Conservation (phyloP, 2,113 vertebrate genomes). For the Gobius niger region DNA sequence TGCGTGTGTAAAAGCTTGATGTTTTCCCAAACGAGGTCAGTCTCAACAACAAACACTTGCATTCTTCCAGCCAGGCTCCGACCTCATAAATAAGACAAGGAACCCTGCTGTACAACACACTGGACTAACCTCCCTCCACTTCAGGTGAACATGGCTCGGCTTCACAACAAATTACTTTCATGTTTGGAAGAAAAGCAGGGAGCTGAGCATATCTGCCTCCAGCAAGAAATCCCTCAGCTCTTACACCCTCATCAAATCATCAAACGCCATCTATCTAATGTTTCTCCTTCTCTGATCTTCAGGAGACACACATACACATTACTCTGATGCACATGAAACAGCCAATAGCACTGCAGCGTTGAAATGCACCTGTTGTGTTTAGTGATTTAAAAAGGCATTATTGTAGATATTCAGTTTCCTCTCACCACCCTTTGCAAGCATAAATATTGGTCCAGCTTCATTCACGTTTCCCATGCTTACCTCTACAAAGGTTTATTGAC, state of each 20-base stretch:
- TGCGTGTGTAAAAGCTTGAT: conserved; percentile 11
- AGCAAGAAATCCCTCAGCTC: conserved; percentile 22
- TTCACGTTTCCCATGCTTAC: not conserved
- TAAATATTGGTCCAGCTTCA: not conserved
- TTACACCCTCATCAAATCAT: conserved; percentile 5
- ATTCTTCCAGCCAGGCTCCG: conserved; percentile 63
- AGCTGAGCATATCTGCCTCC: conserved; percentile 58
- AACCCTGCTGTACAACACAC: conserved; percentile 24
- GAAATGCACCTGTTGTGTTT: conserved; percentile 1
- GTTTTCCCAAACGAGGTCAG: conserved; percentile 64
- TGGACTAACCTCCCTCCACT: conserved; percentile 25
- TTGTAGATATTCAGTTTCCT: not conserved
- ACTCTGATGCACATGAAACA: conserved; percentile 12
- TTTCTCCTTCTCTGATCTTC: conserved; percentile 41
- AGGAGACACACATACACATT: conserved; percentile 15
- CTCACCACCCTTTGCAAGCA: not conserved
- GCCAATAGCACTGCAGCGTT: not conserved
- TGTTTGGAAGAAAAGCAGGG: conserved; percentile 50
- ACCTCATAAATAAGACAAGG: conserved; percentile 71
- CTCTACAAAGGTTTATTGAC: not conserved
- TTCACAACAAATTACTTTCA: conserved; percentile 68
- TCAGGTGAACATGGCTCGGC: conserved; percentile 55
- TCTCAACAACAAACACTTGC: conserved; percentile 55
- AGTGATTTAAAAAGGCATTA: not conserved
- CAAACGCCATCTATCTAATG: conserved; percentile 18